Conservation (phyloP, 2,888 invertebrate species). For the Cheilosia variabilis region DNA sequence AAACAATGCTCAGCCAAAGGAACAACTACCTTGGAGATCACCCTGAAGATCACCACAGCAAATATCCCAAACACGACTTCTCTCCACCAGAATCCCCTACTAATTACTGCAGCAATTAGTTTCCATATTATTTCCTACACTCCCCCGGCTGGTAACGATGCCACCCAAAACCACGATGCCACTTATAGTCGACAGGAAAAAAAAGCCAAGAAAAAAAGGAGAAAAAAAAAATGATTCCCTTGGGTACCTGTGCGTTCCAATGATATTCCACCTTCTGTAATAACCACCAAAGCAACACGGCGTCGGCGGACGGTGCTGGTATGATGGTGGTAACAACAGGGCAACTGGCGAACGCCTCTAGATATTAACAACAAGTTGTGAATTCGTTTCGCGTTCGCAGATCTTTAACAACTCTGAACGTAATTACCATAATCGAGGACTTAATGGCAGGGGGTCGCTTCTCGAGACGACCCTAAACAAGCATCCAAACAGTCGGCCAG, state of each 20-base stretch:
- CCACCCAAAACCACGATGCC: slow-evolving; percentile 62
- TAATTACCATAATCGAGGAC: slow-evolving; percentile 76
- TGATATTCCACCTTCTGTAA: slow-evolving; percentile 59
- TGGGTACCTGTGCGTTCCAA: slow-evolving; percentile 45
- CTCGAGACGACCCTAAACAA: slow-evolving; percentile 74
- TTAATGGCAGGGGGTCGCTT: slow-evolving; percentile 76
- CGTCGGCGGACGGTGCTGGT: background rate
- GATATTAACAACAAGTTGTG: slow-evolving; percentile 76
- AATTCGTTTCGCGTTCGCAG: slow-evolving; percentile 76
- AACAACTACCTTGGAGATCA: slow-evolving; percentile 43
- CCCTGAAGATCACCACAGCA: slow-evolving; percentile 52
- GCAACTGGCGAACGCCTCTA: slow-evolving; percentile 69
- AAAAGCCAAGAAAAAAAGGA: slow-evolving; percentile 5
- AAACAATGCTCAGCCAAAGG: slow-evolving; percentile 4
- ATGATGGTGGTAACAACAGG: slow-evolving; percentile 1
- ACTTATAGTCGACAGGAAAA: slow-evolving; percentile 9
- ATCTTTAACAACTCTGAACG: slow-evolving; percentile 73
- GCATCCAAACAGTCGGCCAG: slow-evolving; percentile 39
- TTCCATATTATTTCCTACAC: slow-evolving; percentile 69
- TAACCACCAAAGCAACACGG: slow-evolving; percentile 14
- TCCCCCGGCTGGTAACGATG: slow-evolving; percentile 52
- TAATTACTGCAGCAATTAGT: slow-evolving; percentile 72
- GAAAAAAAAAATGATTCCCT: slow-evolving; percentile 17
- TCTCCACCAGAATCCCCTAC: slow-evolving; percentile 33
- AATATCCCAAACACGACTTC: slow-evolving; percentile 65